These are phyloP conservation scores for Willowsia nigromaculata DNA, from an alignment of 2,888 invertebrate genomes.

Conservation along the genomic window DNA sequence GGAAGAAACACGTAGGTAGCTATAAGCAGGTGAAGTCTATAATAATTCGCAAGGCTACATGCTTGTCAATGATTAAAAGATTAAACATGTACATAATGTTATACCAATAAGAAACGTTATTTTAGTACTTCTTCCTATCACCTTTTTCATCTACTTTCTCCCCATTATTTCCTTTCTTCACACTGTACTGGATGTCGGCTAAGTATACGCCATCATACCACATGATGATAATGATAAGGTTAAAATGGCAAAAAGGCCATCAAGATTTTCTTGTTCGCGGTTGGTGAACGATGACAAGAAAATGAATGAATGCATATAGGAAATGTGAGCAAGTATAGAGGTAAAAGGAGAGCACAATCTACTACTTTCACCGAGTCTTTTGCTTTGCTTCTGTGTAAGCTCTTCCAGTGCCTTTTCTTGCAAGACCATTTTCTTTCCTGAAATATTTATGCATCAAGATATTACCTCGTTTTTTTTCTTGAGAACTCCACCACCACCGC, in stretches of 20 bases:
- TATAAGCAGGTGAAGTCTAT: too few relatives aligned
- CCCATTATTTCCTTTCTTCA: background rate
- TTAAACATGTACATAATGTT: background rate
- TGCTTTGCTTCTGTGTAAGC: background rate
- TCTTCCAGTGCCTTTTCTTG: too few relatives aligned
- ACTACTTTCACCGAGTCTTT: background rate
- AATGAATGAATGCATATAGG: slow-evolving; percentile 17
- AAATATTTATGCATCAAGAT: slow-evolving; percentile 51
- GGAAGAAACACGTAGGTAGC: background rate
- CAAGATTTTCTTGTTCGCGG: slow-evolving; percentile 5
- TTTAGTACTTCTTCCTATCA: background rate
- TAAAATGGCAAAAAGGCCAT: slow-evolving; percentile 14
- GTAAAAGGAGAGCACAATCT: background rate
- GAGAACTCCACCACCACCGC: background rate
- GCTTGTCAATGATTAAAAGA: background rate
- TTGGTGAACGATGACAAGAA: background rate
- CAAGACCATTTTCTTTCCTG: background rate
- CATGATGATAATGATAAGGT: slow-evolving; percentile 1
- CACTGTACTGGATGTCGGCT: background rate
- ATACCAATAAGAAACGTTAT: background rate
- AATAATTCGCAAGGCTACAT: background rate
- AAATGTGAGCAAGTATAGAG: background rate
- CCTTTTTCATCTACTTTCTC: background rate
- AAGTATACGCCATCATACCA: background rate
- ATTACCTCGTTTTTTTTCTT: slow-evolving; percentile 11